A percentile compares a stretch with the other conserved stretches of the same genome.
Evolutionary conservation across 2,888 invertebrate genomes (phyloP).

Genomic region (Ormia ochracea): DNA sequence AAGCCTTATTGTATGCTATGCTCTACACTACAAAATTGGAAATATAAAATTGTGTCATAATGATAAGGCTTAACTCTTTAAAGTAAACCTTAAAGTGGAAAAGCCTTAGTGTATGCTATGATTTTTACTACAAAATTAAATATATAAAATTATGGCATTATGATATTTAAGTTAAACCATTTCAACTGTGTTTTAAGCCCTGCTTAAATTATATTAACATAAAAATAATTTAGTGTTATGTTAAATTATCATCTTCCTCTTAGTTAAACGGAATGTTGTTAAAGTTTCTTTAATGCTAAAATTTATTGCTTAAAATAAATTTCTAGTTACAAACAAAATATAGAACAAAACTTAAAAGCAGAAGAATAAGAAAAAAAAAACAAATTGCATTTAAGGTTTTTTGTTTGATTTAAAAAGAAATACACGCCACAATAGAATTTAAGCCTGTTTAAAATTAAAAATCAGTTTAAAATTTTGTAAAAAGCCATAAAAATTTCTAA

Average conservation of each 20-base stretch:
- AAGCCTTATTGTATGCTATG: no score
- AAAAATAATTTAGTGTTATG: slow-evolving; percentile 44
- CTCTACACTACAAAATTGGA: background rate
- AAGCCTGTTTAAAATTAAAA: slow-evolving; percentile 36
- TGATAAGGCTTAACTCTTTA: background rate
- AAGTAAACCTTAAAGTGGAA: background rate
- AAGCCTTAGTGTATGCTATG: background rate
- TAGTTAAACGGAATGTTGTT: slow-evolving; percentile 61
- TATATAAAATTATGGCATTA: background rate
- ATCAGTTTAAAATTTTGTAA: slow-evolving; percentile 19
- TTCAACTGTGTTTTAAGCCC: slow-evolving; percentile 17
- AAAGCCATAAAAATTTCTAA: slow-evolving; percentile 26
- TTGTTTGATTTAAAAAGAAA: slow-evolving; percentile 17
- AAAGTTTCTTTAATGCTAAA: slow-evolving; percentile 50
- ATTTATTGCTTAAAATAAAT: slow-evolving; percentile 64
- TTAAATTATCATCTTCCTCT: slow-evolving; percentile 31
- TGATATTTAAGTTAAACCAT: background rate
- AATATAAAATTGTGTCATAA: background rate
- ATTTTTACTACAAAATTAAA: background rate
- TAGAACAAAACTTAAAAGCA: slow-evolving; percentile 26
- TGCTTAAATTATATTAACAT: background rate
- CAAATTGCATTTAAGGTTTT: slow-evolving; percentile 72
- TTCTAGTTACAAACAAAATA: slow-evolving; percentile 58
- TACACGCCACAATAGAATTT: slow-evolving; percentile 44
- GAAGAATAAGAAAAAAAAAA: slow-evolving; percentile 72